Conservation (phyloP, 1,140 invertebrate genomes). For the Laupala kohalensis region DNA sequence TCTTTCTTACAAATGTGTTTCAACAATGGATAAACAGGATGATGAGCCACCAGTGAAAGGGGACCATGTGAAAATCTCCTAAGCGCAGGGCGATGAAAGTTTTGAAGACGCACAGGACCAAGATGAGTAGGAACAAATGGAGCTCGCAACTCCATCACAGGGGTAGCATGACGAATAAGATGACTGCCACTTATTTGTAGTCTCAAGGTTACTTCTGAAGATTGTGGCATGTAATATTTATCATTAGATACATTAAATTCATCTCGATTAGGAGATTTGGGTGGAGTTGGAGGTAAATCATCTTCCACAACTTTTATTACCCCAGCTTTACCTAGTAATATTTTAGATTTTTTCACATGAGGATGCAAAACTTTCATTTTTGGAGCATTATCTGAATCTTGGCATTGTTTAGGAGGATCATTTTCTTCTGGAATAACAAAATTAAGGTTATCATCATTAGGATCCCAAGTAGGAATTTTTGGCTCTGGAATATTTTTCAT, state of each 20-base stretch:
- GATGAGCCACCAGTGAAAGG: conserved; percentile 52
- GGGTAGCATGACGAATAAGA: conserved; percentile 92
- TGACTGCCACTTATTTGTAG: conserved; percentile 70
- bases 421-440: conserved; percentile 87
- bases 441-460: conserved; percentile 97
- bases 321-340: conserved; percentile 88
- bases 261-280: conserved; percentile 82
- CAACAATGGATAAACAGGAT: conserved; percentile 63
- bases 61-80: conserved; percentile 76
- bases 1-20: conserved; percentile 90
- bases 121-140: conserved; percentile 93
- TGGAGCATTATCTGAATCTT: conserved; percentile 22
- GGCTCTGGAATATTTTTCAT: conserved; percentile 85
- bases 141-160: conserved; percentile 85
- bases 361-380: conserved; percentile 83
- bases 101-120: conserved; percentile 63
- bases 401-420: conserved; percentile 59
- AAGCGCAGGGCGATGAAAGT: conserved; percentile 86
- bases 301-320: conserved; percentile 88
- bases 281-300: conserved; percentile 75
- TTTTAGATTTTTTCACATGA: conserved; percentile 92
- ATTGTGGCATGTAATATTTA: conserved; percentile 83
- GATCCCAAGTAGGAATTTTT: conserved; percentile 88
- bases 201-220: conserved; percentile 59
- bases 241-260: conserved; percentile 98